Evolutionary conservation across 92 coral and sea anemone genomes (phyloP), one percentile per base, ranked within the genome.

Genomic region (Siderastrea radians): DNA sequence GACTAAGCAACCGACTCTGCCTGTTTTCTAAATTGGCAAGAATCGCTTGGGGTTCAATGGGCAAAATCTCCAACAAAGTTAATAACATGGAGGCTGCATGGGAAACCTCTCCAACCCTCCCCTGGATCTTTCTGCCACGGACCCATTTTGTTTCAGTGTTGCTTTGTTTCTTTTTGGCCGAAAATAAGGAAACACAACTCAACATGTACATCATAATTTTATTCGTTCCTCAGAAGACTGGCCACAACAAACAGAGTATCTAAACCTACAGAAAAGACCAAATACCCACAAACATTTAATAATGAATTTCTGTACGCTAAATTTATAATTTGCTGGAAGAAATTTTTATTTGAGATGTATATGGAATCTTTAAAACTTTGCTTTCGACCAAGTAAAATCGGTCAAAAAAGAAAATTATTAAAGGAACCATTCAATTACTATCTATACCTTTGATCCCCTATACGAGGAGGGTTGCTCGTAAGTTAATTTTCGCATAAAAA

Each of bases 151-250:
- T 26, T 26, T 26, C 38, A 26, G 38, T 26, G 38, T 26, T 26
- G 38, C 38, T 26, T 26, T 26, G 38, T 26, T 26, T 26, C 38
- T 26, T 26, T 26, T 26, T 26, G 38, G 57, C 4, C 57, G 57
- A 52, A 5, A 52, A 52, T 52, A 52, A 52, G 57, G 4, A 10
- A 6, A 10, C 57, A 61, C 12, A 26, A 6, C 12, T 7, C 78
- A 74, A 50, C 78, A 12, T 26, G 78, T 57, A 74, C 62, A 74
- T 10, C 17, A 61, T 6, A 61, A 9, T 8, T 73, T 74, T 74
- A 74, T 74, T 19, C 17, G 78, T 19, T 4, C 52, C 62, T 19
- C 61, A 1, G 57, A 74, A 60, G 1, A 50, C 6, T 53, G 38
- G 5, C 19, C 13, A 17, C n/a, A 74, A 52, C 53, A 74, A 74